Base-by-base conservation (phyloP, 2,888 invertebrate species). In the Chymomyza amoena region DNA sequence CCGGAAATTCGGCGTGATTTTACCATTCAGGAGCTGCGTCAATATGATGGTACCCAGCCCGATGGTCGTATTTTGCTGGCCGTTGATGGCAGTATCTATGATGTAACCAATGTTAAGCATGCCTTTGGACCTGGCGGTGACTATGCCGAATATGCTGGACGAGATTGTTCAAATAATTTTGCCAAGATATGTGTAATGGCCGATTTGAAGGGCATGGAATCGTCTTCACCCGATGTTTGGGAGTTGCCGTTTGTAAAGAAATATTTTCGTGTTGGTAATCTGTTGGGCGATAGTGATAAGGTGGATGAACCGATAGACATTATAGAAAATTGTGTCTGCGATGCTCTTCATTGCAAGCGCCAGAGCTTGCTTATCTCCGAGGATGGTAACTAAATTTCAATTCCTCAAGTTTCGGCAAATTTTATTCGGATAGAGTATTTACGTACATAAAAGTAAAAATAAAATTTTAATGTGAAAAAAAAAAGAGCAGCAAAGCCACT, bases 51-150 rank as follows among this genome's bases (percentile, higher is more conserved):
- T 3, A 95, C 92, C 61, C 95, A 95, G 87, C 92, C 94, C 39
- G 97, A 97, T 83, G 97, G 97, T 32, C 92, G 98, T 79, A 95
- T 98, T 75, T 93, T 97, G 78, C 94, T 98, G 62, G 98, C 97
- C 28, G 96, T 98, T 65, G 97, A 98, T 91, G 97, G 97, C 52
- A 97, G 95, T 93, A 95, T 98, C 70, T 98, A 97, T 92, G 98
- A 98, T 92, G 97, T 95, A 73, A 97, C 97, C 45, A 94, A 94
- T 89, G 97, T 97, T 66, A 95, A 95, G 88, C 93, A 94, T 76
- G 97, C 97, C 91, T 98, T 98, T 92, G 98, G 98, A 59, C 97
- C 97, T 92, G 97, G 97, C 97, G 93, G 86, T 15, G 45, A 25
- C 6, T 64, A 56, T 57, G 39, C 39, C 13, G 13, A 13, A 15